Conservation (phyloP, 2,797 vertebrate genomes). For the Huso huso region DNA sequence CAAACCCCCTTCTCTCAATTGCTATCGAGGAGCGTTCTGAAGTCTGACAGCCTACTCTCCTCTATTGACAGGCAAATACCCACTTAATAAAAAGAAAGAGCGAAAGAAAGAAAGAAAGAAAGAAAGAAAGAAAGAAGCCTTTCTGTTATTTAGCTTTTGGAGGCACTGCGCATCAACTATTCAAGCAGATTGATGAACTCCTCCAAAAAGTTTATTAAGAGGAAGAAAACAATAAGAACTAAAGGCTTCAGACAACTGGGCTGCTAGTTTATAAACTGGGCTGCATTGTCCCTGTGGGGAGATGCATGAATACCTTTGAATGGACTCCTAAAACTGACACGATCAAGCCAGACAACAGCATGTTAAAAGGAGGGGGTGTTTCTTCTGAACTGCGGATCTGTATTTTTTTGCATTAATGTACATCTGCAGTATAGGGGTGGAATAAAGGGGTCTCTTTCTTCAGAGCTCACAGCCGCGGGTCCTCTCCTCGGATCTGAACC, state of each 20-base stretch:
- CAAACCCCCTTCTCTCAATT: slow-evolving; percentile 38
- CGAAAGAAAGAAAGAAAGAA: slow-evolving; percentile 52
- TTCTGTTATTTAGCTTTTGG: slow-evolving; percentile 78
- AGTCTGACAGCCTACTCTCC: slow-evolving; percentile 69
- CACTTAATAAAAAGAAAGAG: slow-evolving; percentile 41
- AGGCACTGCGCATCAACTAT: slow-evolving; percentile 82
- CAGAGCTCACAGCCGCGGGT: slow-evolving; percentile 38
- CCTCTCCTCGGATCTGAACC: slow-evolving; percentile 25
- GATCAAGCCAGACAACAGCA: slow-evolving; percentile 89
- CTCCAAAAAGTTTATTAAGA: slow-evolving; percentile 98
- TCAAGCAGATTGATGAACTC: slow-evolving; percentile 93
- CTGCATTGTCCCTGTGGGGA: slow-evolving; percentile 80
- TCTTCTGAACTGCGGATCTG: slow-evolving; percentile 53
- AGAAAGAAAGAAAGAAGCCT: slow-evolving; percentile 55
- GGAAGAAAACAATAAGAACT: slow-evolving; percentile 77
- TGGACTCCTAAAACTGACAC: slow-evolving; percentile 89
- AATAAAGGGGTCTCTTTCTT: slow-evolving; percentile 44
- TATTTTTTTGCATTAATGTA: slow-evolving; percentile 81
- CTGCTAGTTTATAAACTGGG: slow-evolving; percentile 88
- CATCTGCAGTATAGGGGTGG: slow-evolving; percentile 78
- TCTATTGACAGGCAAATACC: slow-evolving; percentile 63
- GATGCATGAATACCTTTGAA: slow-evolving; percentile 95
- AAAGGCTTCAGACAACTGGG: slow-evolving; percentile 72
- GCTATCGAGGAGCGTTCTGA: slow-evolving; percentile 59
- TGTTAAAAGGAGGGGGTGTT: slow-evolving; percentile 72